Percentiles rank a stretch among this genome's conserved stretches.
phyloP scores from a whole-genome alignment of 2,113 vertebrate species.

The Bos indicus region DNA sequence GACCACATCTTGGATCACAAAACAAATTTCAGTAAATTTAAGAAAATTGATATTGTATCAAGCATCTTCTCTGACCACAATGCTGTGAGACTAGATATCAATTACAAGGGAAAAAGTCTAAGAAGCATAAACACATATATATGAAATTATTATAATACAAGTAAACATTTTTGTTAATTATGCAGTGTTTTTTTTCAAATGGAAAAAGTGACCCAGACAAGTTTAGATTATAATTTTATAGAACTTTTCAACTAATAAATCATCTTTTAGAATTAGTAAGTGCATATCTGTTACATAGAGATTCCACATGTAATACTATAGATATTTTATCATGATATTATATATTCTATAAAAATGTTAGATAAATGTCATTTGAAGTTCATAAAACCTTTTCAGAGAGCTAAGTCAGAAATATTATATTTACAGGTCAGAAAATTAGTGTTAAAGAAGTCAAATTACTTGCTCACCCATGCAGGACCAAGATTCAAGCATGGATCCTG shows the following conservation, averaged over 20 bases:
- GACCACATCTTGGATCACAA: no score
- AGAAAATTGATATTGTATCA: no score
- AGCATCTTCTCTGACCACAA: no score
- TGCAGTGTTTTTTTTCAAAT: not conserved
- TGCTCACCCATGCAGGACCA: not conserved
- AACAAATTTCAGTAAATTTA: no score
- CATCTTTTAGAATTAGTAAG: not conserved
- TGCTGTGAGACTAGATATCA: not conserved
- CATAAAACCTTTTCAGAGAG: not conserved
- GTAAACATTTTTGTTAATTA: not conserved
- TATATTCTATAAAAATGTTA: not conserved
- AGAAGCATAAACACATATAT: not conserved
- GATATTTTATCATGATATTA: not conserved
- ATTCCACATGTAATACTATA: not conserved
- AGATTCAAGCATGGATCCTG: not conserved
- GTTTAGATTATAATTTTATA: not conserved
- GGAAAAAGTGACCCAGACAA: not conserved
- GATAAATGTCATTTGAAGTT: not conserved
- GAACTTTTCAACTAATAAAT: not conserved
- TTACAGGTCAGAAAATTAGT: not conserved
- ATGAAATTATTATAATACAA: not conserved
- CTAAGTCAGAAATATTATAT: not conserved
- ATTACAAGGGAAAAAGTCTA: not conserved
- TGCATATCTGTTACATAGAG: not conserved
- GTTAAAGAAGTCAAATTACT: not conserved